phyloP scores from a whole-genome alignment of 2,888 invertebrate genomes.

The Perdita meconis region DNA sequence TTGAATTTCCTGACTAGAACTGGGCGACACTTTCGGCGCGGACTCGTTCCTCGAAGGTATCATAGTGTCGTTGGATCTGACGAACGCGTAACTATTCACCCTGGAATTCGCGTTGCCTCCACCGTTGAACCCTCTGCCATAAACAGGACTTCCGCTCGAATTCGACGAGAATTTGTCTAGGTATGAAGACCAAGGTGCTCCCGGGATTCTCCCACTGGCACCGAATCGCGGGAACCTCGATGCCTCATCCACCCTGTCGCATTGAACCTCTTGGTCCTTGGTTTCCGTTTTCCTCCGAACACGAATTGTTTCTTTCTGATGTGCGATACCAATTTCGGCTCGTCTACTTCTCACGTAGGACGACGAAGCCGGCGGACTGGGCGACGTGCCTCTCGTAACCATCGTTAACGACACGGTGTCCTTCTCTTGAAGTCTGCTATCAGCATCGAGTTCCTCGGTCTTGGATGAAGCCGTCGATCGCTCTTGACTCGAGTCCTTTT shows the following conservation, averaged over 20 bases:
- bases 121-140: constrained; percentile 61
- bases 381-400: constrained; percentile 91
- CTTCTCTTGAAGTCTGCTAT: constrained; percentile 52
- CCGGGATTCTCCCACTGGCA: constrained; percentile 85
- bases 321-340: constrained; percentile 89
- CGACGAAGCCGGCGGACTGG: constrained; percentile 88
- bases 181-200: constrained; percentile 88
- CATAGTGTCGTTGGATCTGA: constrained; percentile 73
- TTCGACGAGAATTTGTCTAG: constrained; percentile 82
- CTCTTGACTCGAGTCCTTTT: constrained; percentile 32
- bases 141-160: constrained; percentile 57
- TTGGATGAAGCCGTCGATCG: background rate
- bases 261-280: constrained; percentile 90
- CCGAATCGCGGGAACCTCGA: constrained; percentile 88
- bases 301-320: constrained; percentile 89
- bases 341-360: constrained; percentile 88
- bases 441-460: constrained; percentile 32
- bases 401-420: constrained; percentile 85
- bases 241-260: constrained; percentile 89
- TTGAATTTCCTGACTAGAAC: constrained; percentile 60
- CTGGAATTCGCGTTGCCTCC: constrained; percentile 64
- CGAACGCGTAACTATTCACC: constrained; percentile 77
- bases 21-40: constrained; percentile 50
- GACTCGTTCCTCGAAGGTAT: constrained; percentile 65
- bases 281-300: constrained; percentile 85